Evolutionary conservation across 2,797 vertebrate genomes (phyloP), one percentile per base, ranked within the genome.

Genomic region (Poeciliopsis paucimaculata): DNA sequence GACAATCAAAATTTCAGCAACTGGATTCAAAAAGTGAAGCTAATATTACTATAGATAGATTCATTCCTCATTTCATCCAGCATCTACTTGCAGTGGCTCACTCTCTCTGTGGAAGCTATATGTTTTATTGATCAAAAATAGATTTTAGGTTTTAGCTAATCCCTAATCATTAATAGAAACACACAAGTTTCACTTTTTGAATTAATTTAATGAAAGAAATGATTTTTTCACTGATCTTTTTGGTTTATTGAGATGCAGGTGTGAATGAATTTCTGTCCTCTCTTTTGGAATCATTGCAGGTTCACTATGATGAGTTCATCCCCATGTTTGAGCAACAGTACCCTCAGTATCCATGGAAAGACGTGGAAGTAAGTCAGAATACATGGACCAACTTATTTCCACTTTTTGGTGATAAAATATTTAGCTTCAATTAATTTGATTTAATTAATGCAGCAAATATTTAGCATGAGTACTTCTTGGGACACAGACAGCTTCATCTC

Each of bases 261-360:
- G 5, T 74, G 6, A 26, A 10, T 49, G 28, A 12, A 23, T 34
- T 23, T 36, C 31, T 73, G 10, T 73, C 15, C 20, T 73, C 20
- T 62, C 5, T n/a, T 13, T 62, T 51, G 62, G 10, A 31, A 66
- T 73, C 2, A 16, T 47, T 77, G 49, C 20, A 99, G 98, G 93
- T 99, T 39, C 97, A 99, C 88, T 98, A 95, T n/a, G 91, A 98
- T 46, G 97, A 98, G 71, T 99, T 99, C 88, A 96, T 98, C 82
- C 97, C 97, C 0, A 93, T 97, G 87, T 99, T 99, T 94, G 97
- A 99, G 93, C 93, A 95, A 66, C 98, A 99, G 64, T 96, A 98
- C 84, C 96, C 97, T 0, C 95, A 96, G 43, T 92, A 96, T 86
- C 95, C 96, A 15, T 99, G 98, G 98, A 94, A 92, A 79, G 82